phyloP scores from a whole-genome alignment of 1,140 invertebrate genomes.

The Sycophila sp. region DNA sequence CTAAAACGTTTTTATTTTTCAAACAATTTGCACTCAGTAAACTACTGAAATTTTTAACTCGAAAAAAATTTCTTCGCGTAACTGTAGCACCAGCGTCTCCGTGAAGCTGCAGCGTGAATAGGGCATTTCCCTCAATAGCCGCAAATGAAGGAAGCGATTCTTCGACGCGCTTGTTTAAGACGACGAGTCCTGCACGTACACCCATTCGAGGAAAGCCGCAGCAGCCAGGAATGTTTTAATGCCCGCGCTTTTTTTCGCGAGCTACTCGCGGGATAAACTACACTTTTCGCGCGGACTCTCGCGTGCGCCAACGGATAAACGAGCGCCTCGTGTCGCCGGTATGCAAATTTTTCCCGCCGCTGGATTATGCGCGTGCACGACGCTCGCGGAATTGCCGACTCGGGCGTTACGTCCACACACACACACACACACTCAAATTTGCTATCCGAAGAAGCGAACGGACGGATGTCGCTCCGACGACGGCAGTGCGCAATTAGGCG shows the following conservation, averaged over 20 bases:
- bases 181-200: too few relatives aligned
- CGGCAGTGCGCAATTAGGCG: neutral
- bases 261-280: neutral
- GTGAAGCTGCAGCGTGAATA: too few relatives aligned
- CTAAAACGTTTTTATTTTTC: too few relatives aligned
- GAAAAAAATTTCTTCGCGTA: too few relatives aligned
- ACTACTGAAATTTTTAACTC: too few relatives aligned
- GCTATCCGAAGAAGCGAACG: neutral
- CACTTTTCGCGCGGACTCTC: neutral
- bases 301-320: neutral
- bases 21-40: too few relatives aligned
- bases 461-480: neutral
- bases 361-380: neutral
- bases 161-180: too few relatives aligned
- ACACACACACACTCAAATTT: neutral
- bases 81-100: too few relatives aligned
- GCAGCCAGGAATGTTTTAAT: constrained; percentile 16
- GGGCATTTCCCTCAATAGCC: too few relatives aligned
- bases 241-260: neutral
- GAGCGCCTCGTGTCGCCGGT: neutral
- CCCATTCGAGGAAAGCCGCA: too few relatives aligned
- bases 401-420: neutral
- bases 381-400: neutral
- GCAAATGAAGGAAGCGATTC: too few relatives aligned
- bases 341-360: neutral